phyloP scores from a whole-genome alignment of 2,888 invertebrate genomes.

The Pogonocherus hispidulus region DNA sequence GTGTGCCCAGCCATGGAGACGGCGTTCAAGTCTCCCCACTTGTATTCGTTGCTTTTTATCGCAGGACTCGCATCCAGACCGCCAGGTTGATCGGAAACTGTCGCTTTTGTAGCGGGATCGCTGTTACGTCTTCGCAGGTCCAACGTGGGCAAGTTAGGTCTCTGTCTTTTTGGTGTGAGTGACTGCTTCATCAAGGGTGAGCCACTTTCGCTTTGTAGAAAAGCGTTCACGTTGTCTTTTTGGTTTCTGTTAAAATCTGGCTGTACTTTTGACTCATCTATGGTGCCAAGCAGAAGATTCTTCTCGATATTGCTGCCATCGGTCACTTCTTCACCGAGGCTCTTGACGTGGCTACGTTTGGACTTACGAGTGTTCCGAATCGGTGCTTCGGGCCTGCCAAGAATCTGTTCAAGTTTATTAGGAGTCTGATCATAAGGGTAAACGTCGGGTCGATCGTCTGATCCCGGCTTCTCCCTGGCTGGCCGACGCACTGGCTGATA shows the following conservation, averaged over 20 bases:
- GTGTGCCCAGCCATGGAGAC: conserved; percentile 83
- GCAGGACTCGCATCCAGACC: conserved; percentile 69
- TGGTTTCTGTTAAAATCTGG: conserved; percentile 46
- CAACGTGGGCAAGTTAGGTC: conserved; percentile 60
- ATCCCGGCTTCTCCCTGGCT: conserved; percentile 59
- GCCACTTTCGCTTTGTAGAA: conserved; percentile 28
- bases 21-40: conserved; percentile 71
- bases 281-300: conserved; percentile 62
- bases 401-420: conserved; percentile 65
- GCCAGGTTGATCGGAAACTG: conserved; percentile 60
- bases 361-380: conserved; percentile 59
- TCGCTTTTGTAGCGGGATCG: conserved; percentile 77
- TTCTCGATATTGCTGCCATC: conserved; percentile 63
- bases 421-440: conserved; percentile 60
- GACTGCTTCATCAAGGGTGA: conserved; percentile 44
- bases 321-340: conserved; percentile 71
- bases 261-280: conserved; percentile 63
- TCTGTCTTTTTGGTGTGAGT: conserved; percentile 65
- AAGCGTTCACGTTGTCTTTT: conserved; percentile 38
- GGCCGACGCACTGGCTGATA: conserved; percentile 53
- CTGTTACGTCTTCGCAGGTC: conserved; percentile 80
- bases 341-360: conserved; percentile 64
- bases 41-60: conserved; percentile 71
- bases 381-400: conserved; percentile 65
- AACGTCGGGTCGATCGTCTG: conserved; percentile 59